These are phyloP conservation scores for Phataginus tricuspis DNA, from an alignment of 2,797 vertebrate species.

Conservation along the genomic window DNA sequence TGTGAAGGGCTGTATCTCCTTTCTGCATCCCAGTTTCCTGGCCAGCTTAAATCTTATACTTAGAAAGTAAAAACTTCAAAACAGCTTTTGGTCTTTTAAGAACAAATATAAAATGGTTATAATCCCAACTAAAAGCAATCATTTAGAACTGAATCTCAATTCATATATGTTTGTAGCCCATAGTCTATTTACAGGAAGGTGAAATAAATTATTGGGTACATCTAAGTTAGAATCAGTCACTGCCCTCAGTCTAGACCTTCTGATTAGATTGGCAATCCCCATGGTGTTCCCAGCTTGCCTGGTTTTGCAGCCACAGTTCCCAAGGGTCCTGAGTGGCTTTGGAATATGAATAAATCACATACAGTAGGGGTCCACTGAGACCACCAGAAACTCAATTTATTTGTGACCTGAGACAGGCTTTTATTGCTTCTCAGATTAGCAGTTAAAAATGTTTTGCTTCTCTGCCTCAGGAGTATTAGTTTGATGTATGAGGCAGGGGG, in stretches of 20 bases:
- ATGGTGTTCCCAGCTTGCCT: not conserved
- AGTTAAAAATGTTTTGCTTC: constrained; percentile 61
- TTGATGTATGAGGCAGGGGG: constrained; percentile 77
- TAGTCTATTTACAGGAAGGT: constrained; percentile 23
- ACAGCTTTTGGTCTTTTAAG: constrained; percentile 8
- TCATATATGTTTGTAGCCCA: not conserved
- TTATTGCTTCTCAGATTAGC: constrained; percentile 77
- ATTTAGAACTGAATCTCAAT: constrained; percentile 31
- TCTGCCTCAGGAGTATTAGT: constrained; percentile 63
- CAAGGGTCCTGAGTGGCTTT: not conserved
- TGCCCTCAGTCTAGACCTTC: not conserved
- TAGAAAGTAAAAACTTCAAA: constrained; percentile 18
- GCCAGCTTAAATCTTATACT: not conserved
- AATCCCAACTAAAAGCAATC: not conserved
- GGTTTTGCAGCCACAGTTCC: not conserved
- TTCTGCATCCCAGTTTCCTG: constrained; percentile 6
- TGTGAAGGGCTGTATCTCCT: not conserved
- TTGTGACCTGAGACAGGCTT: constrained; percentile 74
- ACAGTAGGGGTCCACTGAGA: constrained; percentile 57
- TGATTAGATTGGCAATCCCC: not conserved
- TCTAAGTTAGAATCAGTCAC: constrained; percentile 15
- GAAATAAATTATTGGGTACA: constrained; percentile 29
- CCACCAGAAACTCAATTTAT: constrained; percentile 72
- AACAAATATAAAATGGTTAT: not conserved
- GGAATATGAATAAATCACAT: constrained; percentile 34